Evolutionary conservation across 2,888 invertebrate species (phyloP).

Genomic region (Gisinianus flammeolus): DNA sequence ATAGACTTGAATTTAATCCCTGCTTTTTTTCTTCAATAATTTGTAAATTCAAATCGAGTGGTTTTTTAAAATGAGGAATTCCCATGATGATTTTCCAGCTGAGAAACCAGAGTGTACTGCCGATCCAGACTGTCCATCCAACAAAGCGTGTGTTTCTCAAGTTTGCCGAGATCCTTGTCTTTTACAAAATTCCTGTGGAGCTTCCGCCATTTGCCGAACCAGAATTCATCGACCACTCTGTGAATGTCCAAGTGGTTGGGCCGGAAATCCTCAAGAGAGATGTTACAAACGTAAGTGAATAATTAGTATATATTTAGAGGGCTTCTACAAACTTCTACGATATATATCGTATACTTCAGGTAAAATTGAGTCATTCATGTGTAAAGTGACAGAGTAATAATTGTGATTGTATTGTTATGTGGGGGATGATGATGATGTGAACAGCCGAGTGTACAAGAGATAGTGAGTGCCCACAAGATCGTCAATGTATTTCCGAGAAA

Average conservation of each 20-base stretch:
- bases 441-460: conserved; percentile 81
- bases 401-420: neutral
- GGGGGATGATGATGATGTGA: no score
- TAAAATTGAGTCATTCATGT: neutral
- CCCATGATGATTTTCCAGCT: conserved; percentile 29
- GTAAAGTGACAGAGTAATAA: neutral
- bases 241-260: conserved; percentile 81
- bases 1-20: no score
- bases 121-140: conserved; percentile 72
- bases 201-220: conserved; percentile 79
- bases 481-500: conserved; percentile 77
- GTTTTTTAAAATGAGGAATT: no score
- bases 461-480: conserved; percentile 82
- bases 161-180: conserved; percentile 82
- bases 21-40: no score
- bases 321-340: neutral
- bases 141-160: conserved; percentile 79
- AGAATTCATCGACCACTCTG: conserved; percentile 81
- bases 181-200: conserved; percentile 78
- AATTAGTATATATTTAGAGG: neutral
- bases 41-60: no score
- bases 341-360: neutral
- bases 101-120: conserved; percentile 47
- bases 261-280: conserved; percentile 82
- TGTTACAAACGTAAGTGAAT: conserved; percentile 81